A percentile compares a stretch with the other conserved stretches of the same genome.
Evolutionary conservation across 1,140 invertebrate species (phyloP).

Genomic region (Zaprionus gabonicus): DNA sequence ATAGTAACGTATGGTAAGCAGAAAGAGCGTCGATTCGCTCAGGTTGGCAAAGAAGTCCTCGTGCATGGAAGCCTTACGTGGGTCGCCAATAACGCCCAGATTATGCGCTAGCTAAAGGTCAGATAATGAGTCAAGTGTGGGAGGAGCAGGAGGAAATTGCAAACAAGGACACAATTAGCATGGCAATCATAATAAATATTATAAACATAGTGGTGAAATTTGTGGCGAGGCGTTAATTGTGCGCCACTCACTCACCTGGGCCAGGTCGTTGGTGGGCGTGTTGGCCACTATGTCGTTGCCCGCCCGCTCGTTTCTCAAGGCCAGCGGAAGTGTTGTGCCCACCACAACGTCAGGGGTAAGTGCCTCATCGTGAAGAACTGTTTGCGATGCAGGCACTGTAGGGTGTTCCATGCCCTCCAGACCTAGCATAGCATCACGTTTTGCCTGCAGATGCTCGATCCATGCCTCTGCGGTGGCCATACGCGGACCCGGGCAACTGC

Average conservation of each 20-base stretch:
- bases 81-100: slow-evolving; percentile 75
- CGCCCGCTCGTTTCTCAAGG: slow-evolving; percentile 26
- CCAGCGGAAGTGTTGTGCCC: slow-evolving; percentile 5
- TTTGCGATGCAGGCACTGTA: background rate
- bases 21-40: slow-evolving; percentile 75
- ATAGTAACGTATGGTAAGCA: slow-evolving; percentile 72
- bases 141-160: background rate
- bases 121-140: background rate
- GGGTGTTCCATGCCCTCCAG: slow-evolving; percentile 57
- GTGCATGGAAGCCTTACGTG: slow-evolving; percentile 81
- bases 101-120: slow-evolving; percentile 68
- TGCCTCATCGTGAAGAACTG: background rate
- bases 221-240: slow-evolving; percentile 29
- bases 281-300: slow-evolving; percentile 71
- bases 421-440: slow-evolving; percentile 69
- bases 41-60: slow-evolving; percentile 84
- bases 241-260: slow-evolving; percentile 66
- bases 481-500: slow-evolving; percentile 73
- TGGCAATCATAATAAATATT: slow-evolving; percentile 5
- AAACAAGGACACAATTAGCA: background rate
- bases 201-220: slow-evolving; percentile 19
- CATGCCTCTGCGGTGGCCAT: slow-evolving; percentile 80
- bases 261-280: slow-evolving; percentile 78
- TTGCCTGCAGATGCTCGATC: slow-evolving; percentile 76
- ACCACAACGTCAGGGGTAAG: slow-evolving; percentile 1